Percentiles rank a stretch among this genome's conserved stretches.
These are phyloP conservation scores for Cryptus armator DNA, from an alignment of 2,888 invertebrate genomes.

Conservation along the genomic window DNA sequence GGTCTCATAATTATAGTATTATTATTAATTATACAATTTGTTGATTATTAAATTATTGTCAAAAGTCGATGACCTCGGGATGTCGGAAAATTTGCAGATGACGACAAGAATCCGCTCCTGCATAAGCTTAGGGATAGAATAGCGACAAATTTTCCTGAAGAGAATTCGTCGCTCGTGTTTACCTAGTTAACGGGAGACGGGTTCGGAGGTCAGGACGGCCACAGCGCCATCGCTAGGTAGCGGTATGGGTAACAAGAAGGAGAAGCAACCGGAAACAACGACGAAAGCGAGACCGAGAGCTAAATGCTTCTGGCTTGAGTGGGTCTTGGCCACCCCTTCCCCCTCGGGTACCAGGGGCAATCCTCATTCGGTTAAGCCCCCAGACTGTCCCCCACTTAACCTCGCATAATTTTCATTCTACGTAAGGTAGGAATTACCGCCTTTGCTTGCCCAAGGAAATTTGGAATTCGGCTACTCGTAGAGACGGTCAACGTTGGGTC, in stretches of 20 bases:
- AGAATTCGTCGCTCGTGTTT: conserved; percentile 64
- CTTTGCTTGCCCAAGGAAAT: conserved; percentile 55
- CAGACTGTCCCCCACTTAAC: conserved; percentile 79
- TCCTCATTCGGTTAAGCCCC: conserved; percentile 79
- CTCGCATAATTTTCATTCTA: conserved; percentile 81
- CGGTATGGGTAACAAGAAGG: neutral
- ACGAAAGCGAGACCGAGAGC: conserved; percentile 40
- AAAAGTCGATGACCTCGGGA: neutral
- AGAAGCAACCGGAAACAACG: conserved; percentile 1
- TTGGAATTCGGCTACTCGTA: conserved; percentile 71
- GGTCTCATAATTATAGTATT: too few species aligned
- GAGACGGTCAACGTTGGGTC: conserved; percentile 13
- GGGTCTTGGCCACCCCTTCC: conserved; percentile 46
- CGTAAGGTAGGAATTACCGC: conserved; percentile 78
- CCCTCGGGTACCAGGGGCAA: conserved; percentile 43
- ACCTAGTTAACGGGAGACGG: conserved; percentile 69
- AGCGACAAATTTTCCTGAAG: neutral
- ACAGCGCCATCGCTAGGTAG: neutral
- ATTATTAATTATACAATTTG: too few species aligned
- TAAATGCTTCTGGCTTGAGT: conserved; percentile 75
- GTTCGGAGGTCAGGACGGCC: conserved; percentile 46
- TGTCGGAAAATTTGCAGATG: neutral
- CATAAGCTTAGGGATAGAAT: neutral
- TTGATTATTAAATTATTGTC: too few species aligned
- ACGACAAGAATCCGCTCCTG: neutral